Percentiles rank a stretch among this genome's conserved stretches.
These are phyloP conservation scores for Cetoscarus ocellatus DNA, from an alignment of 2,797 vertebrate species.

Conservation along the genomic window DNA sequence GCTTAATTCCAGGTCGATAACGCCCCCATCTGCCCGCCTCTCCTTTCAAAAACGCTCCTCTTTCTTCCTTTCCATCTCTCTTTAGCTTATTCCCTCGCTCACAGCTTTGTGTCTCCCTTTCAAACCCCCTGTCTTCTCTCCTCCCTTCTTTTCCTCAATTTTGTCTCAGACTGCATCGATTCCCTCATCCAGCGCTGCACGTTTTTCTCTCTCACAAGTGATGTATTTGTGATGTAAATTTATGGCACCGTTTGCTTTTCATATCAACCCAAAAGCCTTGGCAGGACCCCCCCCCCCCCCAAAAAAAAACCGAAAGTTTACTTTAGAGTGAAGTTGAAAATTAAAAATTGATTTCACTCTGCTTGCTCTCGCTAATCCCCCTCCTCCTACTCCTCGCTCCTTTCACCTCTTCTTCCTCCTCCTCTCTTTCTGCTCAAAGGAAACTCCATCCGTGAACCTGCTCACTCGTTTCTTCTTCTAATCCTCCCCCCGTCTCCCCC, in stretches of 20 bases:
- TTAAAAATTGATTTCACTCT: constrained; percentile 67
- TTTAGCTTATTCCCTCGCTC: constrained; percentile 6
- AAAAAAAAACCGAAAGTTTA: constrained; percentile 28
- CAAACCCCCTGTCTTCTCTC: not conserved
- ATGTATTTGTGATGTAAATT: constrained; percentile 52
- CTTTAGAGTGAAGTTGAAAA: constrained; percentile 55
- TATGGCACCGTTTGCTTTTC: constrained; percentile 26
- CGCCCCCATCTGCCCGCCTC: not conserved
- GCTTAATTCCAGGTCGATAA: constrained; percentile 47
- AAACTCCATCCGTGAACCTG: constrained; percentile 31
- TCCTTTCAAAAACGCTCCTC: not conserved
- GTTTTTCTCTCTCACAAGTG: constrained; percentile 6
- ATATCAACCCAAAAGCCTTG: constrained; percentile 21
- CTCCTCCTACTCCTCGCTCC: not conserved
- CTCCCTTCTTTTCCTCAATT: constrained; percentile 1
- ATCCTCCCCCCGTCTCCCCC: constrained; percentile 26
- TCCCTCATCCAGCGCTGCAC: not conserved
- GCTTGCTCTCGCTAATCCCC: constrained; percentile 46
- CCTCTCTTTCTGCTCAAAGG: constrained; percentile 19
- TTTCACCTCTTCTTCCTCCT: constrained; percentile 14
- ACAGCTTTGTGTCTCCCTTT: constrained; percentile 7
- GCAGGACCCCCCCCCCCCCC: not conserved
- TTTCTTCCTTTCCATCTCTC: constrained; percentile 1
- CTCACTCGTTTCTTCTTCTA: constrained; percentile 41
- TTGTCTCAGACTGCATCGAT: constrained; percentile 19